Evolutionary conservation across 2,888 invertebrate species (phyloP).

Genomic region (Beris morrisii): DNA sequence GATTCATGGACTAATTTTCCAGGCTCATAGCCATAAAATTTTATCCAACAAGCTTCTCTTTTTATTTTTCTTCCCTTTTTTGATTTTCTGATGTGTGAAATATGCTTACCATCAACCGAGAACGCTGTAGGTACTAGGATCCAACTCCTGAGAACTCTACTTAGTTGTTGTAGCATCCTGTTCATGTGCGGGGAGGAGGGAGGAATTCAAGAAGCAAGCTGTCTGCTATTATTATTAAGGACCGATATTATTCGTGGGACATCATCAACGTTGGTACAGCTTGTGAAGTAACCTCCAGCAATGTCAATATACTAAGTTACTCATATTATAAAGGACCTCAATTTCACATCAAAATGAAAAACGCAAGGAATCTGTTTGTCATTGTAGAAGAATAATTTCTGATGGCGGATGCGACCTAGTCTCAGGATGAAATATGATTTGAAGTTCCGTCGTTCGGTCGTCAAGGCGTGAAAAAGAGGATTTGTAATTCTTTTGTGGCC

Average conservation of each 20-base stretch:
- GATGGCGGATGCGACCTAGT: background rate
- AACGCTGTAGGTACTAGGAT: background rate
- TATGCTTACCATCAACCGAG: conserved; percentile 18
- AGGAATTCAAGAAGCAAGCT: too few relatives aligned
- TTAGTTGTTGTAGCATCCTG: background rate
- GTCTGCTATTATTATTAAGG: background rate
- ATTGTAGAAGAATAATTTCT: conserved; percentile 13
- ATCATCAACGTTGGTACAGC: background rate
- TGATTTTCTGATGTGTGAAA: conserved; percentile 35
- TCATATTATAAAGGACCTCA: conserved; percentile 11
- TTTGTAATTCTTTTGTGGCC: conserved; percentile 16
- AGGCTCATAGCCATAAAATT: conserved; percentile 36
- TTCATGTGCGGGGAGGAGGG: background rate
- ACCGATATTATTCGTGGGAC: background rate
- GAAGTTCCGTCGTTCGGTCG: conserved; percentile 8
- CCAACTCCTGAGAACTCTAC: background rate
- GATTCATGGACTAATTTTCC: conserved; percentile 39
- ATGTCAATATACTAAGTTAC: conserved; percentile 21
- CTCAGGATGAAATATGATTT: conserved; percentile 14
- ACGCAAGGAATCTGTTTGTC: conserved; percentile 19
- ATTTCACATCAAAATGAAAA: conserved; percentile 5
- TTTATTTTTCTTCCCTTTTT: background rate
- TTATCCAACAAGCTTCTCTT: conserved; percentile 18
- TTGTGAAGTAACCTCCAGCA: background rate
- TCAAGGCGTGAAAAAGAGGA: conserved; percentile 13